Conservation (phyloP, 35 echinoderm and acorn worm genomes). For the Patiria miniata region DNA sequence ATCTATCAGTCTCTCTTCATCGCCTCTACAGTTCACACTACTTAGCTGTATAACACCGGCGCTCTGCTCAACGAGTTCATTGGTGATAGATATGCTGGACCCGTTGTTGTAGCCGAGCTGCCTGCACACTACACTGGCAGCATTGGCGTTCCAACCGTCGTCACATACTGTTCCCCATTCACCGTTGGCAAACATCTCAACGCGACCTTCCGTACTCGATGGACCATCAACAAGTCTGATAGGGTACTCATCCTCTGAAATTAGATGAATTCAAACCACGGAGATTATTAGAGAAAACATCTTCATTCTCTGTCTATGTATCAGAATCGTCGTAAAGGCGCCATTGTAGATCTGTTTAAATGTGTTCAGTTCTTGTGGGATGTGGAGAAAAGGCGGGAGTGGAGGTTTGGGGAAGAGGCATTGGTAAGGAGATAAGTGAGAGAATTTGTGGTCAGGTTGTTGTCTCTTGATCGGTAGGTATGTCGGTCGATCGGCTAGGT, state of each 20-base stretch:
- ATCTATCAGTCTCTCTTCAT: background rate
- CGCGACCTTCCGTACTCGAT: background rate
- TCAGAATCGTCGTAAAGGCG: too few species aligned
- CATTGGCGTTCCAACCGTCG: background rate
- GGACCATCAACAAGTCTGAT: background rate
- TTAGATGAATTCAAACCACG: too few species aligned
- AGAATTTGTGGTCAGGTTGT: too few species aligned
- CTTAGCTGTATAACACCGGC: background rate
- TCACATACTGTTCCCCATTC: constrained; percentile 11
- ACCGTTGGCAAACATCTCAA: background rate
- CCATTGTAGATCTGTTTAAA: too few species aligned
- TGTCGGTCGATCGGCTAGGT: too few species aligned
- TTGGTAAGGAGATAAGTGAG: too few species aligned
- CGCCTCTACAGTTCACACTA: background rate
- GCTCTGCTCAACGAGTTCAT: background rate
- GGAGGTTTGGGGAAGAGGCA: too few species aligned
- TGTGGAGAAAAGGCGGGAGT: too few species aligned
- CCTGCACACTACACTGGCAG: background rate
- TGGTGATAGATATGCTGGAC: background rate
- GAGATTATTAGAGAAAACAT: background rate
- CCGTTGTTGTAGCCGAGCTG: background rate
- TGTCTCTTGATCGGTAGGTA: too few species aligned
- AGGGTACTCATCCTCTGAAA: background rate
- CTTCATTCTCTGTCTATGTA: too few species aligned
- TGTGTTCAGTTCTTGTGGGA: too few species aligned